Evolutionary conservation across 2,888 invertebrate species (phyloP), one percentile per base, ranked within the genome.

Genomic region (Boloria euphrosyne): DNA sequence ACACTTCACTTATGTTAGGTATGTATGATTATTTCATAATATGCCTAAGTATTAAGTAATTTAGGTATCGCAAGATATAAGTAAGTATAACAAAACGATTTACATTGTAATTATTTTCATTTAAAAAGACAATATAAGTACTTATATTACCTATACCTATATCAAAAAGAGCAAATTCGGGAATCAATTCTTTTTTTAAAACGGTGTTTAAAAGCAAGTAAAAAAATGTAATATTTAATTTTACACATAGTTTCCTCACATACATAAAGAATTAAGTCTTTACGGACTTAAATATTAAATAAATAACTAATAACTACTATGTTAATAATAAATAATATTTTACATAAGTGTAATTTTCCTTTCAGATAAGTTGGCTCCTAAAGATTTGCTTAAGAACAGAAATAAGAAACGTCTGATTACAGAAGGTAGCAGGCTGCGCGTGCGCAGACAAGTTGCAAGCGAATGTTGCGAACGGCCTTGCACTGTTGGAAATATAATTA

Each of bases 1-100:
- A 90, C 68, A 88, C 86, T 1, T 88, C 89, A 1, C 38, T 79
- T 14, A 79, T 89, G 73, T 80, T 90, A 74, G 88, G 90, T 90
- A 75, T 77, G 80, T 75, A 50, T 49, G 14, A 31, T 13, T 4
- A 7, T 16, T 16, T 14, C 16, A 13, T 16, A 7, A 10, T 46
- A 18, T 57, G 43, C 1, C 18, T 57, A 0, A 14, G 6, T 14
- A 17, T 31, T 38, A 13, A 13, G 5, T 27, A 31, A 16, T 17
- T 17, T 50, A 3, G n/a, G 7, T 14, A 53, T 16, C 3, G 43
- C 13, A 38, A n/a, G 6, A 46, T 3, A 53, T 17, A 13, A 22
- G 22, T 22, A 22, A 3, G 22, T 22, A 22, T 22, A 2, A 31
- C 22, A 38, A 47, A 18, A 5, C 4, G 31, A 3, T 43, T 38